phyloP scores from a whole-genome alignment of 1,140 invertebrate species.

The Eriosoma lanigerum region DNA sequence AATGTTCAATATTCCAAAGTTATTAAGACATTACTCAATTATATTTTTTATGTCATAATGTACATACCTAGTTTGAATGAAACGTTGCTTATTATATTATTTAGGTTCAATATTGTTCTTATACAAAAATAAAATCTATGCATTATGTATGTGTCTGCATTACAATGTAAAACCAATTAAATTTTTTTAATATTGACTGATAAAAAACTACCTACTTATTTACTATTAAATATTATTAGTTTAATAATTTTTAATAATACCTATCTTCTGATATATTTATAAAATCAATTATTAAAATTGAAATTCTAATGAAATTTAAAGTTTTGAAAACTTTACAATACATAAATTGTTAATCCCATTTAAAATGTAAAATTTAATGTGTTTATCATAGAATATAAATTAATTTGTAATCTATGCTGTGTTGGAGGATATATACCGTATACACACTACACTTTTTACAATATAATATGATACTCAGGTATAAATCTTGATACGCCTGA shows the following conservation, averaged over 20 bases:
- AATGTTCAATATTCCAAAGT: not conserved
- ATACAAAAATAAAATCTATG: not conserved
- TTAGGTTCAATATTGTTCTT: conserved; percentile 10
- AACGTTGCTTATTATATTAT: not conserved
- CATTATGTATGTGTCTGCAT: not conserved
- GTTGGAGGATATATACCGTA: too few species aligned
- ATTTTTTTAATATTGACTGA: too few species aligned
- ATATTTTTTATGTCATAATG: not conserved
- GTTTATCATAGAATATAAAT: not conserved
- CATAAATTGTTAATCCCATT: not conserved
- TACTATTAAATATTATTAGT: too few species aligned
- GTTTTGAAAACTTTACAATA: too few species aligned
- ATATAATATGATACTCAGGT: too few species aligned
- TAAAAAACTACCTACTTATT: too few species aligned
- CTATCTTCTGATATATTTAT: not conserved
- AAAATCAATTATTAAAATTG: not conserved
- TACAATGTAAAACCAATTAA: not conserved
- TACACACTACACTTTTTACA: too few species aligned
- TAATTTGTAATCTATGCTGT: too few species aligned
- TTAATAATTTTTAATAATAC: too few species aligned
- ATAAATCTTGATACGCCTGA: too few species aligned
- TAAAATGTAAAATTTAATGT: not conserved
- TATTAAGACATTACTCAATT: too few species aligned
- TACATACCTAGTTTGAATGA: conserved; percentile 1
- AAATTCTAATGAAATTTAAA: too few species aligned